phyloP scores from a whole-genome alignment of 2,888 invertebrate genomes.

The Gymnosoma rotundatum region DNA sequence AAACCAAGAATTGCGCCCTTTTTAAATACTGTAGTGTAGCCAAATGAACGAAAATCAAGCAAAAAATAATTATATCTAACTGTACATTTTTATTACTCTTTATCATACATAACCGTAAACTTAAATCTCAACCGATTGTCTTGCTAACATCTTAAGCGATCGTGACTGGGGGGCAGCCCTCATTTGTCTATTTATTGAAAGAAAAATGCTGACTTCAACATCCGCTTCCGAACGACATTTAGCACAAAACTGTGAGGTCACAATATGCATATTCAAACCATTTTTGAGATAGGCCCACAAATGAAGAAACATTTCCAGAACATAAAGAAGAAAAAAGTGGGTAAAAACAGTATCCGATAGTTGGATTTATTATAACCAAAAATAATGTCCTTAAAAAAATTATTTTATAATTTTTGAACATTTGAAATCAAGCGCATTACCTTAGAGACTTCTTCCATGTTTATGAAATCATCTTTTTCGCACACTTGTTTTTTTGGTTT shows the following conservation, averaged over 20 bases:
- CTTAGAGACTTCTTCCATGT: slow-evolving; percentile 79
- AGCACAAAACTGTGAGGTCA: slow-evolving; percentile 87
- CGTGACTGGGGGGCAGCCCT: slow-evolving; percentile 79
- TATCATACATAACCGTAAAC: neutral
- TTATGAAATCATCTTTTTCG: slow-evolving; percentile 77
- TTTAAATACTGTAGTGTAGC: no score
- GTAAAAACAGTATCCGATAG: slow-evolving; percentile 84
- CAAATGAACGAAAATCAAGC: no score
- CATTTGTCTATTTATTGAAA: slow-evolving; percentile 84
- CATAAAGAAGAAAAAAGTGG: slow-evolving; percentile 85
- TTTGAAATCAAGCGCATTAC: slow-evolving; percentile 74
- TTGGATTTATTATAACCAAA: slow-evolving; percentile 81
- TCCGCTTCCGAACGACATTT: slow-evolving; percentile 86
- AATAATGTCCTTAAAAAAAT: slow-evolving; percentile 78
- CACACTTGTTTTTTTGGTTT: slow-evolving; percentile 72
- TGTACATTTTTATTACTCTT: no score
- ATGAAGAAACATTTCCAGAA: slow-evolving; percentile 86
- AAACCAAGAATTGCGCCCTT: no score
- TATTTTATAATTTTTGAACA: neutral
- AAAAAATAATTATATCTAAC: no score
- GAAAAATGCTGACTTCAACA: slow-evolving; percentile 84
- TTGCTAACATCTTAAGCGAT: slow-evolving; percentile 79
- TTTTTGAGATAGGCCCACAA: slow-evolving; percentile 88
- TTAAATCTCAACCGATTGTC: slow-evolving; percentile 74
- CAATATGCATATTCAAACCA: slow-evolving; percentile 84